Percentiles rank a stretch among this genome's conserved stretches.
phyloP scores from a whole-genome alignment of 1,140 invertebrate species.

The Laupala kohalensis region DNA sequence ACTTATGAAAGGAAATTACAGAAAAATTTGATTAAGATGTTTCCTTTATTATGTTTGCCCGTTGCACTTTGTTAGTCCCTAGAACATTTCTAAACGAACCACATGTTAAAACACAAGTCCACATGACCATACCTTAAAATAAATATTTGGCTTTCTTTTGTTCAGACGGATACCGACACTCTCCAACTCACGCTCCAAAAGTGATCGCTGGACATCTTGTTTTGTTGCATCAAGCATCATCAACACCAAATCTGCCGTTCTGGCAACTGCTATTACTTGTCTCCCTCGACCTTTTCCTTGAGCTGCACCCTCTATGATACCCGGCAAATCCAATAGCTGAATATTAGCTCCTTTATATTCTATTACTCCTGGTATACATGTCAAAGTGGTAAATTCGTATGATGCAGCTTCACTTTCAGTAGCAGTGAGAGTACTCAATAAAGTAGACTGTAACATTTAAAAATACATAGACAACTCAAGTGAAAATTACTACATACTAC shows the following conservation, averaged over 20 bases:
- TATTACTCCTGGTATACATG: slow-evolving; percentile 98
- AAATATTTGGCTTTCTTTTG: slow-evolving; percentile 89
- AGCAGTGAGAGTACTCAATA: slow-evolving; percentile 83
- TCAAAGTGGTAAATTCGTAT: slow-evolving; percentile 98
- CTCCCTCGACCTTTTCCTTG: slow-evolving; percentile 81
- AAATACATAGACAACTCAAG: background rate
- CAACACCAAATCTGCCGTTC: slow-evolving; percentile 91
- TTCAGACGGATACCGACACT: slow-evolving; percentile 93
- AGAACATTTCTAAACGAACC: too few relatives aligned
- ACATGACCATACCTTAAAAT: slow-evolving; percentile 93
- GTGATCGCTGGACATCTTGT: slow-evolving; percentile 79
- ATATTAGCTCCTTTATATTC: slow-evolving; percentile 98
- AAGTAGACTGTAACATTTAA: slow-evolving; percentile 56
- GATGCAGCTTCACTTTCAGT: slow-evolving; percentile 92
- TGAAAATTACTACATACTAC: too few relatives aligned
- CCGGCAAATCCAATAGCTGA: slow-evolving; percentile 92
- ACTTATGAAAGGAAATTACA: too few relatives aligned
- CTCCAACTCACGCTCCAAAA: slow-evolving; percentile 89
- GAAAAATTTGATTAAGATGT: too few relatives aligned
- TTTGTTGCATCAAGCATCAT: slow-evolving; percentile 99
- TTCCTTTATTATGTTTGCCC: too few relatives aligned
- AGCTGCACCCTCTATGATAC: slow-evolving; percentile 93
- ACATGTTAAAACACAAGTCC: too few relatives aligned
- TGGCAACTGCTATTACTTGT: slow-evolving; percentile 85
- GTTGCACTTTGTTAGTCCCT: too few relatives aligned